Conservation (phyloP, 1,140 invertebrate species). For the Rhagoletis pomonella region DNA sequence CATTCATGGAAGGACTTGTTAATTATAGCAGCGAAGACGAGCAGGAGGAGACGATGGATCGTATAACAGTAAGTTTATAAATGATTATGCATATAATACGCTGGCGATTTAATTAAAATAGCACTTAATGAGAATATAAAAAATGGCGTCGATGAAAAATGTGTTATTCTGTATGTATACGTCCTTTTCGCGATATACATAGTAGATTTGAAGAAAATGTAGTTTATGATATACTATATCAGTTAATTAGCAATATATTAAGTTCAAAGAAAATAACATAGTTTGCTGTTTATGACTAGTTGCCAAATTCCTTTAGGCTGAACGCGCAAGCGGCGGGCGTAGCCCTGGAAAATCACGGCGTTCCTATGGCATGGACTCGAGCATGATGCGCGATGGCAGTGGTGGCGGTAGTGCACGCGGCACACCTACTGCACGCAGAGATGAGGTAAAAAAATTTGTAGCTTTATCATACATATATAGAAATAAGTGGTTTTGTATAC, state of each 20-base stretch:
- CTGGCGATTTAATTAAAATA: slow-evolving; percentile 55
- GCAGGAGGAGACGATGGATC: slow-evolving; percentile 73
- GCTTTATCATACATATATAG: neutral
- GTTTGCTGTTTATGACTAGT: slow-evolving; percentile 75
- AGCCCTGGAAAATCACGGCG: slow-evolving; percentile 21
- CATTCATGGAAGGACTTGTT: slow-evolving; percentile 77
- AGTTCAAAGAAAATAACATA: slow-evolving; percentile 66
- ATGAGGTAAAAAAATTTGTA: slow-evolving; percentile 55
- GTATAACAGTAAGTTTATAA: slow-evolving; percentile 71
- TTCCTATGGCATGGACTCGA: neutral
- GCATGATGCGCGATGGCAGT: neutral
- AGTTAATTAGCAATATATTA: neutral
- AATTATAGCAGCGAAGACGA: slow-evolving; percentile 81
- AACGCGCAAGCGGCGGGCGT: slow-evolving; percentile 39
- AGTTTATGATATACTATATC: slow-evolving; percentile 12
- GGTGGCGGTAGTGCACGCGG: slow-evolving; percentile 21
- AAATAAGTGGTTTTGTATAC: neutral
- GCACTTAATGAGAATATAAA: slow-evolving; percentile 2
- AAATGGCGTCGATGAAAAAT: slow-evolving; percentile 54
- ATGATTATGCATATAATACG: slow-evolving; percentile 54
- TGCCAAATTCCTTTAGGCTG: slow-evolving; percentile 73
- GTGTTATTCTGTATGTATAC: slow-evolving; percentile 56
- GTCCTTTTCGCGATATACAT: slow-evolving; percentile 54
- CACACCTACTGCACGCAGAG: neutral
- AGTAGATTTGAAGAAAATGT: slow-evolving; percentile 50